Evolutionary conservation across 2,113 vertebrate genomes (phyloP).

Genomic region (Entosphenus tridentatus): DNA sequence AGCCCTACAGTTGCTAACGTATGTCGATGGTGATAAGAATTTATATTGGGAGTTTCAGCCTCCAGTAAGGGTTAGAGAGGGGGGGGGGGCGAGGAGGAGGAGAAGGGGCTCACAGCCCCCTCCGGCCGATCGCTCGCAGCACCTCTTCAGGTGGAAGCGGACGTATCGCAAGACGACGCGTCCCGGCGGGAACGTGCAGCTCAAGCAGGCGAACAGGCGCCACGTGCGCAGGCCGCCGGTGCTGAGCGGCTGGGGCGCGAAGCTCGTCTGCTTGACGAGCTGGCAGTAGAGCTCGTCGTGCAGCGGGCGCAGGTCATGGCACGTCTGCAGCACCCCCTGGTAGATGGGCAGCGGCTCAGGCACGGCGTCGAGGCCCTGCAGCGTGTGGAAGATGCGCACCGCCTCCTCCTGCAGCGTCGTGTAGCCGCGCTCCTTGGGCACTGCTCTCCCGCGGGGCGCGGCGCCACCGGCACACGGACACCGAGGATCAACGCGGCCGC

Average conservation of each 20-base stretch:
- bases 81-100: no score
- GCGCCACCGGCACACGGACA: no score
- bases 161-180: slow-evolving; percentile 63
- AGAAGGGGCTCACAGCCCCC: not conserved
- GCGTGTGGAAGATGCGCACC: slow-evolving; percentile 64
- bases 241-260: slow-evolving; percentile 59
- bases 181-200: slow-evolving; percentile 61
- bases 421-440: slow-evolving; percentile 58
- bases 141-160: slow-evolving; percentile 68
- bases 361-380: slow-evolving; percentile 65
- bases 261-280: slow-evolving; percentile 76
- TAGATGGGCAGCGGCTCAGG: slow-evolving; percentile 66
- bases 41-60: no score
- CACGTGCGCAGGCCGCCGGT: slow-evolving; percentile 52
- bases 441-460: slow-evolving; percentile 15
- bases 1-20: no score
- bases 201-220: slow-evolving; percentile 69
- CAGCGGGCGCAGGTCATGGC: slow-evolving; percentile 57
- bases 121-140: not conserved
- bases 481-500: no score
- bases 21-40: no score
- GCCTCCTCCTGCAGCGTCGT: slow-evolving; percentile 73
- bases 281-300: slow-evolving; percentile 73
- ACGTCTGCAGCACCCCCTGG: slow-evolving; percentile 72
- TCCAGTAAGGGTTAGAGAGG: no score